Evolutionary conservation across 2,888 invertebrate genomes (phyloP).

Genomic region (Galerucella nymphaeae): DNA sequence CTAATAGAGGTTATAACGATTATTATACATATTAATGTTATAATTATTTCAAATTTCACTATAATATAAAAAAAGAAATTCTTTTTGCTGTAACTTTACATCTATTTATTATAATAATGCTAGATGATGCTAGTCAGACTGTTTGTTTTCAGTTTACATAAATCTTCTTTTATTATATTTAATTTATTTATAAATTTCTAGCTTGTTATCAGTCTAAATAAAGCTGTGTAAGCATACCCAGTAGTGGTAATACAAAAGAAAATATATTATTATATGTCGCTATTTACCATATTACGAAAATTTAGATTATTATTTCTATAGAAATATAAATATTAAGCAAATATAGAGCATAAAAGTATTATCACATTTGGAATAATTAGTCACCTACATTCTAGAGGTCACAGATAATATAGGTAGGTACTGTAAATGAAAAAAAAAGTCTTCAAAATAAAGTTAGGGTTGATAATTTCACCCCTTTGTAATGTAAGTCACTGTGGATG

Average conservation of each 20-base stretch:
- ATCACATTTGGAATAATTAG: neutral
- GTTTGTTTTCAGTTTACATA: too few relatives aligned
- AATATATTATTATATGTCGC: neutral
- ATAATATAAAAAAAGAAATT: neutral
- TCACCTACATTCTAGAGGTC: slow-evolving; percentile 14
- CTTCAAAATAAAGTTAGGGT: too few relatives aligned
- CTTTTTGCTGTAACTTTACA: too few relatives aligned
- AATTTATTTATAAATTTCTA: neutral
- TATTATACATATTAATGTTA: slow-evolving; percentile 2
- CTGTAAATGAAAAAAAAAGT: neutral
- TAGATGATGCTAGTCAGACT: too few relatives aligned
- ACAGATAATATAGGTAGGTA: neutral
- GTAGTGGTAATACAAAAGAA: too few relatives aligned
- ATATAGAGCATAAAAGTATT: slow-evolving; percentile 6
- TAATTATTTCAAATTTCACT: slow-evolving; percentile 3
- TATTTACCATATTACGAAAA: slow-evolving; percentile 11
- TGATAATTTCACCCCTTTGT: too few relatives aligned
- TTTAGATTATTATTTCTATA: slow-evolving; percentile 11
- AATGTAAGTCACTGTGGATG: too few relatives aligned
- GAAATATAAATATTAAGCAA: slow-evolving; percentile 15
- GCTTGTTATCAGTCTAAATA: slow-evolving; percentile 5
- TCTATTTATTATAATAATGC: too few relatives aligned
- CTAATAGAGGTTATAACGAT: slow-evolving; percentile 30
- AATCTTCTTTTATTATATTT: too few relatives aligned
- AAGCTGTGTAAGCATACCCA: neutral